A percentile compares a stretch with the other conserved stretches of the same genome.
phyloP scores from a whole-genome alignment of 2,888 invertebrate genomes.

The Cephalotes varians region DNA sequence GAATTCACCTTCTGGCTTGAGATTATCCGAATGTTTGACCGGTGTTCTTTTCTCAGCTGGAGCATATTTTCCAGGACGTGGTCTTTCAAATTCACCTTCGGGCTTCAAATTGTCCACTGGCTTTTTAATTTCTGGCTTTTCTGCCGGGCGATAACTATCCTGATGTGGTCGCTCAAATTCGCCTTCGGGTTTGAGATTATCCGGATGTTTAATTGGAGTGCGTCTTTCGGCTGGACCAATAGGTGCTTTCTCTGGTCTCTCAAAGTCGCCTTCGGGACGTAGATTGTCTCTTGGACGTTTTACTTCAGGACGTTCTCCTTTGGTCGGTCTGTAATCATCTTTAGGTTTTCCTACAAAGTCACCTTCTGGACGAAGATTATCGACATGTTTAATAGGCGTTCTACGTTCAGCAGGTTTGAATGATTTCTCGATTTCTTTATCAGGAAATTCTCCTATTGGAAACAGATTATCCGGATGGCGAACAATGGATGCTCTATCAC shows the following conservation, averaged over 20 bases:
- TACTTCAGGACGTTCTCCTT: constrained; percentile 80
- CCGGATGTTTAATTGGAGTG: constrained; percentile 87
- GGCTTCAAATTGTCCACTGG: constrained; percentile 84
- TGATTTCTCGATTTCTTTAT: constrained; percentile 45
- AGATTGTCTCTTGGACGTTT: constrained; percentile 88
- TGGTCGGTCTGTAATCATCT: constrained; percentile 82
- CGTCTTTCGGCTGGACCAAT: constrained; percentile 86
- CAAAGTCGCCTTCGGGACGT: constrained; percentile 87
- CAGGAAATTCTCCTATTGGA: constrained; percentile 86
- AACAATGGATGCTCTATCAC: constrained; percentile 86
- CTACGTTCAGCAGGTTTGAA: constrained; percentile 79
- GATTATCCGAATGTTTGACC: constrained; percentile 87
- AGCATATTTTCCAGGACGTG: constrained; percentile 83
- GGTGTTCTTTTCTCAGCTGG: constrained; percentile 87
- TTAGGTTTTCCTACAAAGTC: constrained; percentile 84
- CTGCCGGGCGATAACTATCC: constrained; percentile 83
- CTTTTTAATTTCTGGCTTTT: constrained; percentile 86
- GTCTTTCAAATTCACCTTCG: constrained; percentile 86
- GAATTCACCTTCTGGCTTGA: constrained; percentile 77
- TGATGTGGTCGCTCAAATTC: constrained; percentile 85
- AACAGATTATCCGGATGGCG: constrained; percentile 82
- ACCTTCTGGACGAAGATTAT: constrained; percentile 88
- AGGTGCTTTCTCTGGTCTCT: constrained; percentile 77
- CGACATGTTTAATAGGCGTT: constrained; percentile 86
- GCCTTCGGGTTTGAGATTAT: constrained; percentile 87